Conservation (phyloP, 2,113 vertebrate species). For the Campylomormyrus numenius region DNA sequence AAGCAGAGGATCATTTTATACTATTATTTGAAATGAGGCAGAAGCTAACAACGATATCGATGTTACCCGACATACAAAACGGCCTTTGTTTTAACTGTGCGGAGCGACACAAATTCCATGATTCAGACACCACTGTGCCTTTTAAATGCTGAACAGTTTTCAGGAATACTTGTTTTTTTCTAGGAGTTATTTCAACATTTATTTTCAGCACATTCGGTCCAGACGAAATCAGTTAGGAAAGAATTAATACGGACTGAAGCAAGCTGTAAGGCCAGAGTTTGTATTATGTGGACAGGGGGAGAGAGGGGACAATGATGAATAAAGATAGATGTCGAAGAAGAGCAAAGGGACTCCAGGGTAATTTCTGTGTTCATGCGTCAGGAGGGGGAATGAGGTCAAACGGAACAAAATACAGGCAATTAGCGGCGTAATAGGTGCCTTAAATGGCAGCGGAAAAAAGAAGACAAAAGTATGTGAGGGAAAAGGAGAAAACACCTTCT, state of each 20-base stretch:
- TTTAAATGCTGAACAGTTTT: not conserved
- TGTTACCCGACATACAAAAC: not conserved
- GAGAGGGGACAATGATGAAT: not conserved
- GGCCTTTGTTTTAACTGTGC: not conserved
- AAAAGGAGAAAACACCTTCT: not conserved
- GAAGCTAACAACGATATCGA: not conserved
- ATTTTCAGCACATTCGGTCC: not conserved
- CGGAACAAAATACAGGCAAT: not conserved
- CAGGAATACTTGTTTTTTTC: not conserved
- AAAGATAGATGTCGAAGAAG: not conserved
- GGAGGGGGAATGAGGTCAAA: not conserved
- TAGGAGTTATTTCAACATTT: not conserved
- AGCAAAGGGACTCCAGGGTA: not conserved
- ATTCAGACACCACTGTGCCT: not conserved
- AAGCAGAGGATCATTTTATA: not conserved
- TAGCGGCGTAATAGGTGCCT: not conserved
- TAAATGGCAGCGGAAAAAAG: not conserved
- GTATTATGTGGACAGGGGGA: not conserved
- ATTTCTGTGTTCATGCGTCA: not conserved
- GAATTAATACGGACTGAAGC: not conserved
- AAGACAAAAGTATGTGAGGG: not conserved
- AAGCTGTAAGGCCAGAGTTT: not conserved
- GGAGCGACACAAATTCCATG: not conserved
- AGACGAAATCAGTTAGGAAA: conserved; percentile 3
- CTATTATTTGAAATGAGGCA: not conserved